These are phyloP conservation scores for Sipunculus nudus DNA, from an alignment of 2,888 invertebrate genomes.

Conservation along the genomic window DNA sequence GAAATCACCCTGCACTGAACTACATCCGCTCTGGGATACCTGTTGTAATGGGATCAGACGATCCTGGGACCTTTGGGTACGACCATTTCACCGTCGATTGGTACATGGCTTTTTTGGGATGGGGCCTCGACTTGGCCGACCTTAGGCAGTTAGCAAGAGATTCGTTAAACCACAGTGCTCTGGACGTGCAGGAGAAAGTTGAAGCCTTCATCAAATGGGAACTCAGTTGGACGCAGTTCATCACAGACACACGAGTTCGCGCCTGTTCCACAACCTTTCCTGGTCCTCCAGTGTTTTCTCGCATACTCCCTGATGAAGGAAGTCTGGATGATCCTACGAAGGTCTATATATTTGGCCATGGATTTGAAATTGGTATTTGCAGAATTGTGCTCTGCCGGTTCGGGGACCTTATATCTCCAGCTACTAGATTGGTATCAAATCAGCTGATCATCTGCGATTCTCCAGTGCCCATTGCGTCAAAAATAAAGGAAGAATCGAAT, in stretches of 20 bases:
- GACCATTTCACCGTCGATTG: slow-evolving; percentile 44
- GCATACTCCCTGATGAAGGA: slow-evolving; percentile 31
- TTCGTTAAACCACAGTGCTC: slow-evolving; percentile 38
- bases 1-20: slow-evolving; percentile 40
- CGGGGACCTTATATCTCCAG: slow-evolving; percentile 3
- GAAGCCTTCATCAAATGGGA: slow-evolving; percentile 38
- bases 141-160: slow-evolving; percentile 40
- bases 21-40: slow-evolving; percentile 37
- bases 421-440: slow-evolving; percentile 19
- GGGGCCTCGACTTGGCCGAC: slow-evolving; percentile 43
- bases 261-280: slow-evolving; percentile 25
- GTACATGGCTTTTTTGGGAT: slow-evolving; percentile 43
- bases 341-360: slow-evolving; percentile 37
- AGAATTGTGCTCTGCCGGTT: slow-evolving; percentile 29
- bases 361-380: slow-evolving; percentile 37
- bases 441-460: slow-evolving; percentile 28
- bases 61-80: slow-evolving; percentile 47
- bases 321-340: slow-evolving; percentile 17
- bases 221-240: slow-evolving; percentile 35
- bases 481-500: too few species aligned
- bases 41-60: slow-evolving; percentile 42
- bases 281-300: slow-evolving; percentile 1
- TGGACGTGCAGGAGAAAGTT: slow-evolving; percentile 25
- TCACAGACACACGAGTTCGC: slow-evolving; percentile 17
- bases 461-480: slow-evolving; percentile 9